A percentile compares a stretch with the other conserved stretches of the same genome.
Evolutionary conservation across 2,113 vertebrate species (phyloP).

Genomic region (Callorhinus ursinus): DNA sequence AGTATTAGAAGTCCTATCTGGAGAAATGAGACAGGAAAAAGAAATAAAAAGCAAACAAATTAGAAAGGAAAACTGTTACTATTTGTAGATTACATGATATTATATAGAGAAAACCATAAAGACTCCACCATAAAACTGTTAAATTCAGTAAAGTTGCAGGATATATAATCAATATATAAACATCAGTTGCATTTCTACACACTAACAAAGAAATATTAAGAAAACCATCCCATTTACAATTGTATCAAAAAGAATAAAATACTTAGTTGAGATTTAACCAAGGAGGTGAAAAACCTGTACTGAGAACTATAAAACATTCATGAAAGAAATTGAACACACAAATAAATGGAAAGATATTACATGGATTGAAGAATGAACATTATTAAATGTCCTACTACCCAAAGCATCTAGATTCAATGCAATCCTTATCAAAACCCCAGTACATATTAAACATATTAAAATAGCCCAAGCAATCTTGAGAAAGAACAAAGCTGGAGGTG

Average conservation of each 20-base stretch:
- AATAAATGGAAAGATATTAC: background rate
- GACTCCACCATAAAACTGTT: background rate
- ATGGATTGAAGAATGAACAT: background rate
- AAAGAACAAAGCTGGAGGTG: background rate
- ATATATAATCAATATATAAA: background rate
- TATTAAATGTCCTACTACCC: background rate
- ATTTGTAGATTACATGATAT: background rate
- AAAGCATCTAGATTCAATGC: background rate
- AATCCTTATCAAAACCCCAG: background rate
- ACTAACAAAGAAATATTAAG: background rate
- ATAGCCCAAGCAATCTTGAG: background rate
- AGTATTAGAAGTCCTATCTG: background rate
- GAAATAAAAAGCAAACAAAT: background rate
- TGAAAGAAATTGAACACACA: background rate
- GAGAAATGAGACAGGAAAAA: background rate
- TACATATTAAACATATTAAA: background rate
- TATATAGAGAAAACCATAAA: background rate
- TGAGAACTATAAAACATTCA: background rate
- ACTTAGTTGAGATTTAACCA: background rate
- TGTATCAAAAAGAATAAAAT: background rate
- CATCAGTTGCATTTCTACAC: background rate
- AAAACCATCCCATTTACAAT: background rate
- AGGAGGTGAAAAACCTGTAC: background rate
- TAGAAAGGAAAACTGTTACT: background rate
- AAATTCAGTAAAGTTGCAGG: background rate